Evolutionary conservation across 2,113 vertebrate species (phyloP).

Genomic region (Sialia sialis): DNA sequence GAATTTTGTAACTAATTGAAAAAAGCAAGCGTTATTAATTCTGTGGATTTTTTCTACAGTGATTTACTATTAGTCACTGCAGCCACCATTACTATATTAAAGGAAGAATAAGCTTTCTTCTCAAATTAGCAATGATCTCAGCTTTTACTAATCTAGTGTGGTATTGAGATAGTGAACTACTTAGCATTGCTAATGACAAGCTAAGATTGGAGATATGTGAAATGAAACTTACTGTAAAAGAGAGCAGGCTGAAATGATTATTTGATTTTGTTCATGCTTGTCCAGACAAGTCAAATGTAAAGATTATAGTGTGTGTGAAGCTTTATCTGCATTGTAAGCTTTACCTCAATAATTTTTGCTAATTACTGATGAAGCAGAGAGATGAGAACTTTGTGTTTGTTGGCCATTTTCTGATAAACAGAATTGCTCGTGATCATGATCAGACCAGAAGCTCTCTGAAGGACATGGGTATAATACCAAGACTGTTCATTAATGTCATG

Average conservation of each 20-base stretch:
- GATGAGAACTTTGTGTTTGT: not conserved
- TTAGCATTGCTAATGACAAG: conserved; percentile 26
- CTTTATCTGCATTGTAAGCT: not conserved
- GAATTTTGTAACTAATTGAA: not conserved
- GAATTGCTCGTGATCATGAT: not conserved
- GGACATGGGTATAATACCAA: not conserved
- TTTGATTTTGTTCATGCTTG: conserved; percentile 40
- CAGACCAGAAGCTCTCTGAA: not conserved
- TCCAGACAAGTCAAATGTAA: conserved; percentile 25
- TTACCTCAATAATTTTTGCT: not conserved
- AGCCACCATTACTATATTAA: not conserved
- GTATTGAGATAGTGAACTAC: not conserved
- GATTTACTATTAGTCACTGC: not conserved
- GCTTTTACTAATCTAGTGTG: not conserved
- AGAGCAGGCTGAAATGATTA: not conserved
- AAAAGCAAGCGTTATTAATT: not conserved
- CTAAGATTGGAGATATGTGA: not conserved
- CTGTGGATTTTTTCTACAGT: not conserved
- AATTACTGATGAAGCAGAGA: not conserved
- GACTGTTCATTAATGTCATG: not conserved
- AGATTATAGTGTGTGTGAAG: not conserved
- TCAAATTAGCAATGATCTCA: not conserved
- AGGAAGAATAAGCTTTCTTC: not conserved
- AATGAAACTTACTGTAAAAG: not conserved
- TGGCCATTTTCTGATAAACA: not conserved